Base-by-base conservation (phyloP, 2,888 invertebrate species). In the Acleris laterana region DNA sequence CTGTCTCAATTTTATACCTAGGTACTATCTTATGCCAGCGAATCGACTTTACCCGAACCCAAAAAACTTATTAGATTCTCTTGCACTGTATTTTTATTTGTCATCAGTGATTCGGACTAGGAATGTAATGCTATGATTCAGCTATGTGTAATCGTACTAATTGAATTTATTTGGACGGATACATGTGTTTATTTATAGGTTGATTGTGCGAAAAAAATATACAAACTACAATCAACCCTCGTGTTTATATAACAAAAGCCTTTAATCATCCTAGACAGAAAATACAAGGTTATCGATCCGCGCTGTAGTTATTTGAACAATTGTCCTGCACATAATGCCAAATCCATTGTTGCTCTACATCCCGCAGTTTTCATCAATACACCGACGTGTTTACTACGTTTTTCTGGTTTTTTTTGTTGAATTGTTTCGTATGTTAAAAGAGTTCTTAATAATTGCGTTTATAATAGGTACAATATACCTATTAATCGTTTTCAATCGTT, bases 291-390 rank as follows among this genome's bases (percentile, higher is more conserved):
- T 49, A 55, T 60, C 56, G 32, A 51, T 51, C 22, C 42, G 17
- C 49, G 50, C 59, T 38, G 52, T 46, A 62, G 52, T 53, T 62
- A 68, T 65, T 65, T 68, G 65, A 62, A 68, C 63, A 68, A 68
- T 46, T 61, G 62, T 42, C 38, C 46, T 55, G 56, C 55, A 46
- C 42, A 56, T 62, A 48, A 63, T 56, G 17, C n/a, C 19, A 38
- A 62, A 57, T 57, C 50, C 32, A 51, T 61, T 51, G 57, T 57
- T 66, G 46, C 32, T 56, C 53, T 44, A 56, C 51, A 25, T 64
- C 38, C 5, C 53, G 32, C 57, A 66, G 61, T 66, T 51, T 48
- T 32, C 32, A 32, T 62, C 28, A n/a, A 20, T 19, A 66, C 56
- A 25, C 46, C 57, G 38, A 51, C 38, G 61, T 49, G 32, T 48